A percentile compares a stretch with the other conserved stretches of the same genome.
Evolutionary conservation across 2,888 invertebrate genomes (phyloP).

Genomic region (Aporophyla lueneburgensis): DNA sequence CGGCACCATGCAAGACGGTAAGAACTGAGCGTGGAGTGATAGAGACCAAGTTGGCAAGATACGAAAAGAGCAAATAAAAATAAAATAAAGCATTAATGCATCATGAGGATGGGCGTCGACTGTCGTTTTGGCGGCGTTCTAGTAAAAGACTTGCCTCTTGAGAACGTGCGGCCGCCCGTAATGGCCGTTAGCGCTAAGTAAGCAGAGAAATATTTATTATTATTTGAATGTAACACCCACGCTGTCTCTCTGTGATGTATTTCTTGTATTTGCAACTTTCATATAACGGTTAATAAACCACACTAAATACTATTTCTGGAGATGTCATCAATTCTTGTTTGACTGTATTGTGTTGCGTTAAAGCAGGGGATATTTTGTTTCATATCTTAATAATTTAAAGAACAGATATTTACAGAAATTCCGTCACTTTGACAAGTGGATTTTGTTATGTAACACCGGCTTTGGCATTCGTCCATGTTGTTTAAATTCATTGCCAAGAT

Average conservation of each 20-base stretch:
- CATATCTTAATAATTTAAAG: constrained; percentile 53
- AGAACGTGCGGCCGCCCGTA: constrained; percentile 90
- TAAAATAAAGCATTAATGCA: constrained; percentile 90
- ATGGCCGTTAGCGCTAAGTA: constrained; percentile 90
- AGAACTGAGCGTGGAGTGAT: constrained; percentile 76
- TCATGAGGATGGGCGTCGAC: constrained; percentile 89
- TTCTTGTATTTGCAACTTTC: constrained; percentile 47
- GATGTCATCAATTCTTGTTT: constrained; percentile 24
- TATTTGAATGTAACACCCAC: constrained; percentile 65
- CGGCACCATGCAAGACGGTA: constrained; percentile 77
- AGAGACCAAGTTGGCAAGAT: constrained; percentile 81
- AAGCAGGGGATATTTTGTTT: constrained; percentile 67
- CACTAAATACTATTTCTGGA: constrained; percentile 34
- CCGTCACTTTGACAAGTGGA: constrained; percentile 68
- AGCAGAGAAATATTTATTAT: constrained; percentile 86
- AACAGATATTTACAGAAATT: constrained; percentile 74
- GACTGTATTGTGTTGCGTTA: constrained; percentile 60
- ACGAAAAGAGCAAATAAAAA: constrained; percentile 86
- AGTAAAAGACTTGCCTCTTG: constrained; percentile 91
- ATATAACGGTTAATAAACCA: constrained; percentile 19
- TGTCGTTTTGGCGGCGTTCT: constrained; percentile 86
- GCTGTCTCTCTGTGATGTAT: constrained; percentile 58
- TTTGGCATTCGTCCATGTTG: constrained; percentile 87
- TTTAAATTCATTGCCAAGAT: constrained; percentile 86
- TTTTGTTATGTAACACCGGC: constrained; percentile 78